These are phyloP conservation scores for Aethes cnicana DNA, from an alignment of 2,888 invertebrate species.

Conservation along the genomic window DNA sequence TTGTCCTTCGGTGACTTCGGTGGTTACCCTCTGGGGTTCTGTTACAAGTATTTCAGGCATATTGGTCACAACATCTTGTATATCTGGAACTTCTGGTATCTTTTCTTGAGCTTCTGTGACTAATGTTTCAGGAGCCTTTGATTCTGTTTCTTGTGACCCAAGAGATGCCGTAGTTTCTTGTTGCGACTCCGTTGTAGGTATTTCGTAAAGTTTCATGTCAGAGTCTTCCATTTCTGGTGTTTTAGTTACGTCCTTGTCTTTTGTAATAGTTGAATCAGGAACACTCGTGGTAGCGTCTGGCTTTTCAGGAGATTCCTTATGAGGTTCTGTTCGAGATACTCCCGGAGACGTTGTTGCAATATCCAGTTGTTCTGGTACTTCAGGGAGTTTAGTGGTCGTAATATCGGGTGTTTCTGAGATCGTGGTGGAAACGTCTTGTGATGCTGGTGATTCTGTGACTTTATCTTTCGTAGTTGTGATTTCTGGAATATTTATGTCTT, in stretches of 20 bases:
- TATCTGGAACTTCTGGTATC: conserved; percentile 15
- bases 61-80: not conserved
- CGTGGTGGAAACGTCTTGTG: not conserved
- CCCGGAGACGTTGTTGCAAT: not conserved
- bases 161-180: no score
- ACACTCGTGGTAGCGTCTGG: not conserved
- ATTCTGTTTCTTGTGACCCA: conserved; percentile 1
- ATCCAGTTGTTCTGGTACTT: conserved; percentile 1
- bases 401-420: not conserved
- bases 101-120: conserved; percentile 1
- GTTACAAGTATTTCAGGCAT: not conserved
- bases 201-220: not conserved
- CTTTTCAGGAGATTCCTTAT: not conserved
- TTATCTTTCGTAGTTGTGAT: not conserved
- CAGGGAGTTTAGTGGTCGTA: not conserved
- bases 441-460: conserved; percentile 3
- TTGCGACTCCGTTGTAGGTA: not conserved
- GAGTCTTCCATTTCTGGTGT: not conserved
- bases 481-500: not conserved
- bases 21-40: not conserved
- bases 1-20: not conserved
- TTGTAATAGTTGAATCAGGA: no score
- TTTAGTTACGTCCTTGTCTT: no score
- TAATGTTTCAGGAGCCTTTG: no score
- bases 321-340: not conserved